A percentile compares a stretch with the other conserved stretches of the same genome.
Conservation (phyloP, 2,888 invertebrate species). For the Trachelus stipa region DNA sequence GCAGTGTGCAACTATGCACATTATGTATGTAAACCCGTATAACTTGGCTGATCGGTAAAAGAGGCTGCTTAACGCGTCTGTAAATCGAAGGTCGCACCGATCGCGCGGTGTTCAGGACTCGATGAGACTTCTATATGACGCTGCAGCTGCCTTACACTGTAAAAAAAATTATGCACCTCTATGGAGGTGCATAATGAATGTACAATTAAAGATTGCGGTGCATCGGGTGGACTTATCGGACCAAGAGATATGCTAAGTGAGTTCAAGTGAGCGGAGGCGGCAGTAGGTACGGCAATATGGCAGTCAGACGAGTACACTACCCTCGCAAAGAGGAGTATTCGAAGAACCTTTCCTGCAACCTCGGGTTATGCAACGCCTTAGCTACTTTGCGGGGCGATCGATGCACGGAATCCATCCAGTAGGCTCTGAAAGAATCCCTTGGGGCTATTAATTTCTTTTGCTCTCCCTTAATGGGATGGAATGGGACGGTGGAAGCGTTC, state of each 20-base stretch:
- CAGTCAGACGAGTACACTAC: neutral
- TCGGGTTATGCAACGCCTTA: neutral
- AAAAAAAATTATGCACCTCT: no score
- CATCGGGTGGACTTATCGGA: conserved; percentile 48
- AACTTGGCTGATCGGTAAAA: neutral
- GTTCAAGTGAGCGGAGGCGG: conserved; percentile 25
- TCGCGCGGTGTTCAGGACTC: conserved; percentile 7
- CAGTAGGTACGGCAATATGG: conserved; percentile 7
- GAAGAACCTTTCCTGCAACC: neutral
- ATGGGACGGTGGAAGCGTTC: neutral
- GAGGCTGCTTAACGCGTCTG: neutral
- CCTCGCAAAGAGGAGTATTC: neutral
- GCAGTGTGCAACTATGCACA: neutral
- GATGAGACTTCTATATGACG: conserved; percentile 49
- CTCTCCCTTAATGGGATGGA: neutral
- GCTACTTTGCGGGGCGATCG: neutral
- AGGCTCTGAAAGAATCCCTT: neutral
- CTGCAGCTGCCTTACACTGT: conserved; percentile 38
- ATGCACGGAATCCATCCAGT: neutral
- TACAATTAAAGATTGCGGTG: conserved; percentile 54
- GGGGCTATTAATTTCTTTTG: neutral
- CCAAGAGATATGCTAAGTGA: conserved; percentile 50
- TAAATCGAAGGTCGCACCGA: neutral
- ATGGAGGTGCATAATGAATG: conserved; percentile 48
- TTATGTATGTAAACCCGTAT: neutral